phyloP scores from a whole-genome alignment of 2,888 invertebrate species.

The Baccha elongata region DNA sequence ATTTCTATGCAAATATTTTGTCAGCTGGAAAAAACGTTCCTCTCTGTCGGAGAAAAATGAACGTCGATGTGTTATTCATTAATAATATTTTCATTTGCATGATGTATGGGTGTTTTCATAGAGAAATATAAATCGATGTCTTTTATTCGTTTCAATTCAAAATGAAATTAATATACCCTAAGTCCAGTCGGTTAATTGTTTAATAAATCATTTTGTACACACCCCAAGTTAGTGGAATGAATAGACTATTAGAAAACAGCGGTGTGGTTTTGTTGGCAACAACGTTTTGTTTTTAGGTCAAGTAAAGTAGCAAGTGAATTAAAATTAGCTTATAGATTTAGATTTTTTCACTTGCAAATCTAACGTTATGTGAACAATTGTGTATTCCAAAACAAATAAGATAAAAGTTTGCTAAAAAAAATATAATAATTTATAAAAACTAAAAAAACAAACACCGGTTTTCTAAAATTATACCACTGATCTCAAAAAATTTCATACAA shows the following conservation, averaged over 20 bases:
- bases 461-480: too few species aligned
- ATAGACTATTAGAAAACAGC: slow-evolving; percentile 1
- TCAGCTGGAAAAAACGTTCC: slow-evolving; percentile 15
- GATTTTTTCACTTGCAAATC: too few species aligned
- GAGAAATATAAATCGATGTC: slow-evolving; percentile 5
- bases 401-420: too few species aligned
- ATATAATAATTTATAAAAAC: too few species aligned
- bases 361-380: too few species aligned
- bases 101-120: not conserved
- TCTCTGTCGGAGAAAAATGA: not conserved
- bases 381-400: too few species aligned
- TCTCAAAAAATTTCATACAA: too few species aligned
- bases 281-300: too few species aligned
- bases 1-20: not conserved
- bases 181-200: slow-evolving; percentile 59
- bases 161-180: slow-evolving; percentile 41
- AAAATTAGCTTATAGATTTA: too few species aligned
- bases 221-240: slow-evolving; percentile 8
- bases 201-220: slow-evolving; percentile 64
- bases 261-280: too few species aligned
- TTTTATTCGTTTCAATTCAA: slow-evolving; percentile 37
- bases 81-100: slow-evolving; percentile 22
- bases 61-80: slow-evolving; percentile 4
- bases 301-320: too few species aligned
- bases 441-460: too few species aligned